Evolutionary conservation across 2,113 vertebrate species (phyloP).

Genomic region (Monopterus albus): DNA sequence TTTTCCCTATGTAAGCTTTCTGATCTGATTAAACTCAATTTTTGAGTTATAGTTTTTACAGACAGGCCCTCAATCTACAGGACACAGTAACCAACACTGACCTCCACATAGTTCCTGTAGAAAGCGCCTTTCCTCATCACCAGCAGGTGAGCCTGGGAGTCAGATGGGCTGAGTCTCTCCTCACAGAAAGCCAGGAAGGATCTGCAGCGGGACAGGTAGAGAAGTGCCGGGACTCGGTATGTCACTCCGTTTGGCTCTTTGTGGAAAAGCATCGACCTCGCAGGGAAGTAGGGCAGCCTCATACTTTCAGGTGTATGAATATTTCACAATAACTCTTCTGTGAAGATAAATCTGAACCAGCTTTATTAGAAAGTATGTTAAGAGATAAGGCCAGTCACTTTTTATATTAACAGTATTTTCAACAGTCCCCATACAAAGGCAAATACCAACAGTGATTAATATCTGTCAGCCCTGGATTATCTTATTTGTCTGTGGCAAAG

Average conservation of each 20-base stretch:
- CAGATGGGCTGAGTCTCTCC: conserved; percentile 87
- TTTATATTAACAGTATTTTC: no score
- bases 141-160: conserved; percentile 91
- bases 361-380: no score
- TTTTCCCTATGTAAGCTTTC: no score
- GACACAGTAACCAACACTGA: conserved; percentile 65
- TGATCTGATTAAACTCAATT: no score
- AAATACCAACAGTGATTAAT: no score
- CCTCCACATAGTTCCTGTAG: conserved; percentile 88
- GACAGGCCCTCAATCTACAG: background rate
- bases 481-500: no score
- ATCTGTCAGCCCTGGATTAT: no score
- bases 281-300: conserved; percentile 84
- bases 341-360: no score
- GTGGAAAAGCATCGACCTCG: conserved; percentile 89
- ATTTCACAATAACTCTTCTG: no score
- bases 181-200: conserved; percentile 94
- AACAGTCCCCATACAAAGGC: no score
- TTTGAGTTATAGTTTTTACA: no score
- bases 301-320: conserved; percentile 79
- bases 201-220: conserved; percentile 81
- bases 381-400: no score
- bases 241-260: conserved; percentile 89
- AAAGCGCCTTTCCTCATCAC: conserved; percentile 88
- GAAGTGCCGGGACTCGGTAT: conserved; percentile 90